These are phyloP conservation scores for Lucilia sericata DNA, from an alignment of 1,140 invertebrate genomes.

Conservation along the genomic window DNA sequence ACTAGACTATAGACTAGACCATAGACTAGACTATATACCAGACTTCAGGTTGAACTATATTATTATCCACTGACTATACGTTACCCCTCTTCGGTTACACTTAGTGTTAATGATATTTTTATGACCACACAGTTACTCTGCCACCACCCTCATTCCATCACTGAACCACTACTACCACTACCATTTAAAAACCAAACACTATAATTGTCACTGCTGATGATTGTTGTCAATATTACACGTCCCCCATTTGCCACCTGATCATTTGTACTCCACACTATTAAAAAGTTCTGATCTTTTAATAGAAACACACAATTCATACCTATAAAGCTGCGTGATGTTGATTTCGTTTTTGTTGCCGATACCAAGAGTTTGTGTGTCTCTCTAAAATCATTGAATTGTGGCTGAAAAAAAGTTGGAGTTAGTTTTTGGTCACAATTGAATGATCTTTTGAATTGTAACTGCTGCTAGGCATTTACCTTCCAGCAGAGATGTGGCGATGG, in stretches of 20 bases:
- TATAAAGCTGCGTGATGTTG: no score
- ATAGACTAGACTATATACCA: no score
- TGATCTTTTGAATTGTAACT: conserved; percentile 25
- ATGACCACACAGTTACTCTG: neutral
- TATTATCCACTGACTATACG: no score
- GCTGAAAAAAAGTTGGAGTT: conserved; percentile 22
- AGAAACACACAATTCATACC: neutral
- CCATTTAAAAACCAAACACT: neutral
- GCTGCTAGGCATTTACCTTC: neutral
- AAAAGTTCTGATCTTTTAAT: conserved; percentile 1
- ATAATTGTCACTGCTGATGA: conserved; percentile 26
- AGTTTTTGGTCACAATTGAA: conserved; percentile 24
- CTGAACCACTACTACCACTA: neutral
- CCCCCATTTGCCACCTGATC: conserved; percentile 38
- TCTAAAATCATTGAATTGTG: conserved; percentile 30
- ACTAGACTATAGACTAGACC: no score
- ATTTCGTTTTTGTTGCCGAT: no score
- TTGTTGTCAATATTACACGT: conserved; percentile 33
- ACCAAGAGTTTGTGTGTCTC: neutral
- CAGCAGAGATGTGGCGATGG: no score
- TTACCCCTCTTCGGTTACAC: no score
- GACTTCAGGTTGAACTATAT: no score
- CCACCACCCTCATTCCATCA: neutral
- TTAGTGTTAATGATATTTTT: neutral
- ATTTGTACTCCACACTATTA: neutral